These are phyloP conservation scores for Menura novaehollandiae DNA, from an alignment of 2,113 vertebrate species.

Conservation along the genomic window DNA sequence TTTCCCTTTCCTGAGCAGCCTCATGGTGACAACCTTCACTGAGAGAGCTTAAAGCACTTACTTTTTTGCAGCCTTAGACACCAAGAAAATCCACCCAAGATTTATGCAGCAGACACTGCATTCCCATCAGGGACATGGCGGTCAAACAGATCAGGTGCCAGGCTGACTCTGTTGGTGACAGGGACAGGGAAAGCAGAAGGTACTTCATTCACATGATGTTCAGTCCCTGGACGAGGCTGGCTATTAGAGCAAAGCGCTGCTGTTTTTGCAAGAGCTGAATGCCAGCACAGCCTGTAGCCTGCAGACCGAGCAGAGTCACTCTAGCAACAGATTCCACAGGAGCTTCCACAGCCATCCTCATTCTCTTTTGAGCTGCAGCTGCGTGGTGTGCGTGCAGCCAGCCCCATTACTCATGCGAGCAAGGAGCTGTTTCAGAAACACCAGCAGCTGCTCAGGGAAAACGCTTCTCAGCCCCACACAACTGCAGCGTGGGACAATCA, in stretches of 20 bases:
- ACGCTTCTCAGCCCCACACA: not conserved
- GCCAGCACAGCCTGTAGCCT: not conserved
- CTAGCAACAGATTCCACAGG: not conserved
- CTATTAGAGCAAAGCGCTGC: accelerated
- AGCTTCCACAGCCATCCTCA: not conserved
- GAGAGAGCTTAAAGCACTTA: not conserved
- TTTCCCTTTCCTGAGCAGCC: not conserved
- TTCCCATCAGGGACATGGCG: accelerated
- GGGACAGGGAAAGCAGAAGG: not conserved
- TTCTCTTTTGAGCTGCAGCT: not conserved
- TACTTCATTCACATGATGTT: not conserved
- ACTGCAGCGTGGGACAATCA: accelerated
- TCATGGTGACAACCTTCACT: not conserved
- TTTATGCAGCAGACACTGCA: not conserved
- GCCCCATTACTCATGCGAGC: not conserved
- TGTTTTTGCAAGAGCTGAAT: not conserved
- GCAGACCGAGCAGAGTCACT: not conserved
- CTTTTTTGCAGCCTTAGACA: not conserved
- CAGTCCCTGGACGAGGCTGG: not conserved
- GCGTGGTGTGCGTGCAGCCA: not conserved
- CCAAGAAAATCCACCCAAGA: not conserved
- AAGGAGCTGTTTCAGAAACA: slow-evolving; percentile 8
- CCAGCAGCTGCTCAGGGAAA: not conserved
- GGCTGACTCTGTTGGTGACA: not conserved
- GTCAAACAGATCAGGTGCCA: not conserved